phyloP scores from a whole-genome alignment of 37 sponge, comb jelly and placozoan genomes.

The Petrosia ficiformis region DNA sequence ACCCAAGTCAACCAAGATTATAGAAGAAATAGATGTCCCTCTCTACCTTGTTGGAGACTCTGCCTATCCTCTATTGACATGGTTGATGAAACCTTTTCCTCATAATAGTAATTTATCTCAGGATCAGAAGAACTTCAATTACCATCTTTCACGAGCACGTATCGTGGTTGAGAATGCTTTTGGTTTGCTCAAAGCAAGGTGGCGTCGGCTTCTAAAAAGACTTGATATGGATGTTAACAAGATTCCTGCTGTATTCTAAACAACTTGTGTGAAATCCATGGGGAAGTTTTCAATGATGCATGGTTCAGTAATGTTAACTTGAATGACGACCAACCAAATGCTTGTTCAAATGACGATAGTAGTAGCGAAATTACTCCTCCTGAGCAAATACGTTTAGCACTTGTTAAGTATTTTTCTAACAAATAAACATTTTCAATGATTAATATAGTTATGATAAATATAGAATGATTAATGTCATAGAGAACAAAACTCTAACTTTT shows the following conservation, averaged over 20 bases:
- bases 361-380: neutral
- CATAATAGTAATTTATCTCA: neutral
- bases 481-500: too few species aligned
- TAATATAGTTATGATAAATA: too few species aligned
- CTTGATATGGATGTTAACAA: conserved; percentile 20
- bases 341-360: neutral
- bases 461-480: too few species aligned
- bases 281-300: neutral
- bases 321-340: neutral
- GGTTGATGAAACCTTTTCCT: conserved; percentile 48
- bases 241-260: conserved; percentile 19
- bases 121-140: conserved; percentile 13
- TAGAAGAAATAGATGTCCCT: conserved; percentile 11
- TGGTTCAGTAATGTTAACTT: neutral
- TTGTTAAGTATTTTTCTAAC: neutral
- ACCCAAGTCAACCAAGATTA: neutral
- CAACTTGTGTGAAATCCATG: conserved; percentile 1
- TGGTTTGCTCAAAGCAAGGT: conserved; percentile 39
- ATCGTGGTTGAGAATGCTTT: conserved; percentile 45
- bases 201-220: conserved; percentile 28
- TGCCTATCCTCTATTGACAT: conserved; percentile 36
- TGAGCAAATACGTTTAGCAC: neutral
- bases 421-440: too few species aligned
- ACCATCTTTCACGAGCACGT: conserved; percentile 12
- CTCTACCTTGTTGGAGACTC: conserved; percentile 34